These are phyloP conservation scores for Mythimna ferrago DNA, from an alignment of 2,888 invertebrate genomes.

Conservation along the genomic window DNA sequence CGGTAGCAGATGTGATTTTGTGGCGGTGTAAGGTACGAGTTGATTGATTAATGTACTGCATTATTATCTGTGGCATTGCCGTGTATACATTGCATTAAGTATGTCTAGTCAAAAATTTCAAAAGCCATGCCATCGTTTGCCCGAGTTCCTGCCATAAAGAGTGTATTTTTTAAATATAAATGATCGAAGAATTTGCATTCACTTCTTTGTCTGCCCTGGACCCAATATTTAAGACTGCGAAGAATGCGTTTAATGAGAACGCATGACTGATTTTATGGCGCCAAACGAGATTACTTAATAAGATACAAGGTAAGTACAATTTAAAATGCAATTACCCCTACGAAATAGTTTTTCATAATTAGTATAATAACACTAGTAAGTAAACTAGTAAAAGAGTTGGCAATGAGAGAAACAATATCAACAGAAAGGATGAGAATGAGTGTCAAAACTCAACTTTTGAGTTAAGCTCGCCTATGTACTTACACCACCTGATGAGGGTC, in stretches of 20 bases:
- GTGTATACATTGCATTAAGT: background rate
- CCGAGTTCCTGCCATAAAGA: no score
- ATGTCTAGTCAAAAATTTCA: no score
- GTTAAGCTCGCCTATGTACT: no score
- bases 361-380: background rate
- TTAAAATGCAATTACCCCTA: constrained; percentile 2
- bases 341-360: constrained; percentile 10
- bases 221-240: background rate
- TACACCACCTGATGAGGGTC: no score
- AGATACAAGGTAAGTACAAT: background rate
- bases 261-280: constrained; percentile 1
- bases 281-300: constrained; percentile 17
- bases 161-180: no score
- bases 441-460: background rate
- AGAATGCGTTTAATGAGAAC: constrained; percentile 11
- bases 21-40: background rate
- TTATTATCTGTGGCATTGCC: no score
- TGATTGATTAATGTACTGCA: no score
- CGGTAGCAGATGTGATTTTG: constrained; percentile 27
- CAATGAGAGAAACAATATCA: background rate
- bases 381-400: background rate
- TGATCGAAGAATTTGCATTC: background rate
- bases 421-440: background rate
- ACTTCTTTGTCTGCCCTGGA: background rate
- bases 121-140: no score